Conservation (phyloP, 2,888 invertebrate species). For the Bellardia pandia region DNA sequence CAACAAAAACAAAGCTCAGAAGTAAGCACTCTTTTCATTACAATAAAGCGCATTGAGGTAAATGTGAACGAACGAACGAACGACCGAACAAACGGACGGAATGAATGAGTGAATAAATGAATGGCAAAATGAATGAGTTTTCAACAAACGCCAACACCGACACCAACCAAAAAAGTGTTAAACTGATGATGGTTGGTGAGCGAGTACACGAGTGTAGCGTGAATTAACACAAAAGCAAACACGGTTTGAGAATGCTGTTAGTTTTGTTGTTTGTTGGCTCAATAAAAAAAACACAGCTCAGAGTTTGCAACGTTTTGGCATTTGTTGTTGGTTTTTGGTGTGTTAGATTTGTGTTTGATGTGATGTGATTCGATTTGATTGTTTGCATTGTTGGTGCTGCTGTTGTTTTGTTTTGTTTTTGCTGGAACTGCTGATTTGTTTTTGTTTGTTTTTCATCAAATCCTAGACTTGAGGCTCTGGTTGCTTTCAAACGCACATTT, state of each 20-base stretch:
- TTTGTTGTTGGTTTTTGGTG: conserved; percentile 20
- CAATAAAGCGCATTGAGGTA: conserved; percentile 57
- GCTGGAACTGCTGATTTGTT: conserved; percentile 9
- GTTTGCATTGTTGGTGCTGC: conserved; percentile 10
- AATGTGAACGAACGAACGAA: conserved; percentile 37
- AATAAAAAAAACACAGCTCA: conserved; percentile 57
- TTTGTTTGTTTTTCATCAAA: conserved; percentile 54
- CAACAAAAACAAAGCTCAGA: not conserved
- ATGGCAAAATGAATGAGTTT: conserved; percentile 29
- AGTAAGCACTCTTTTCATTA: conserved; percentile 26
- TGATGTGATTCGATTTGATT: conserved; percentile 48
- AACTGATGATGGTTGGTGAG: conserved; percentile 53
- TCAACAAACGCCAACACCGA: conserved; percentile 58
- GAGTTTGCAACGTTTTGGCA: conserved; percentile 55
- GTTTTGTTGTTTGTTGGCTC: conserved; percentile 38
- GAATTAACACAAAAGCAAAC: conserved; percentile 22
- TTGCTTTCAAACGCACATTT: conserved; percentile 76
- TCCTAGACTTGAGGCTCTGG: conserved; percentile 63
- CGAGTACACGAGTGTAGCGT: conserved; percentile 38
- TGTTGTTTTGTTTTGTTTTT: not conserved
- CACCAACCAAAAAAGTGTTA: conserved; percentile 53
- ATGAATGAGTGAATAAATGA: conserved; percentile 35
- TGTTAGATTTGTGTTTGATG: conserved; percentile 37
- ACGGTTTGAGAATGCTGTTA: conserved; percentile 34
- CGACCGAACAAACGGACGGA: not conserved